Conservation (phyloP, 2,888 invertebrate species). For the Cataglyphis altisquamis region DNA sequence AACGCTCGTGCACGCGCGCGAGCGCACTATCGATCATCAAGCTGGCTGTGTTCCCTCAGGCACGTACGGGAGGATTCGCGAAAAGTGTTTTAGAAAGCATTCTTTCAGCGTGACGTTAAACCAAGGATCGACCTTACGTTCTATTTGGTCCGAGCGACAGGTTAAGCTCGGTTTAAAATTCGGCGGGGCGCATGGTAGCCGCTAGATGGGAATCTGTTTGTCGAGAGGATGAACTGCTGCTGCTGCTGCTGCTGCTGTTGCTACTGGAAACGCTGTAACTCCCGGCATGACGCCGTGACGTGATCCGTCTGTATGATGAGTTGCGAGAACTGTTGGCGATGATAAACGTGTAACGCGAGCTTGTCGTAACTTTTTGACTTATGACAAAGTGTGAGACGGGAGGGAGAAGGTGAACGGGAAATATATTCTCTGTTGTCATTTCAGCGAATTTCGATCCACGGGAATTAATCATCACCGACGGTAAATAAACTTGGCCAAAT, state of each 20-base stretch:
- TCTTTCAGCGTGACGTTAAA: constrained; percentile 57
- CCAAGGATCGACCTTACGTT: constrained; percentile 53
- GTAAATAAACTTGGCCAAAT: constrained; percentile 46
- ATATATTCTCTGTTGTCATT: constrained; percentile 11
- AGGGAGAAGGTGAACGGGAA: background rate
- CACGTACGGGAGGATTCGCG: constrained; percentile 35
- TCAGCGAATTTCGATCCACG: constrained; percentile 47
- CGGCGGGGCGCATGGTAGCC: constrained; percentile 26
- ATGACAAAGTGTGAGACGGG: constrained; percentile 34
- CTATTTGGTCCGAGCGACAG: constrained; percentile 21
- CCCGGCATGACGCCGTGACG: constrained; percentile 57
- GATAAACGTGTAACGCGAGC: constrained; percentile 56
- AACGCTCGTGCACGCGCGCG: constrained; percentile 32
- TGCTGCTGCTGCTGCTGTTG: constrained; percentile 5
- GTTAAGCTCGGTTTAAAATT: constrained; percentile 66
- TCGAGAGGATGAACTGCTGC: constrained; percentile 63
- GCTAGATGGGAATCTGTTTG: constrained; percentile 72
- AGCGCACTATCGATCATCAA: constrained; percentile 42
- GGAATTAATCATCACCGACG: constrained; percentile 45
- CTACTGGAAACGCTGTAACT: constrained; percentile 36
- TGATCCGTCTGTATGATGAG: constrained; percentile 68
- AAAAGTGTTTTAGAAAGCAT: constrained; percentile 48
- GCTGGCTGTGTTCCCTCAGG: constrained; percentile 31
- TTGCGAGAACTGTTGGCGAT: constrained; percentile 58
- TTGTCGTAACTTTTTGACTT: constrained; percentile 68